Conservation (phyloP, 30 jellyfish, hydroid and myxozoan genomes). For the Phacellophora camtschatica region DNA sequence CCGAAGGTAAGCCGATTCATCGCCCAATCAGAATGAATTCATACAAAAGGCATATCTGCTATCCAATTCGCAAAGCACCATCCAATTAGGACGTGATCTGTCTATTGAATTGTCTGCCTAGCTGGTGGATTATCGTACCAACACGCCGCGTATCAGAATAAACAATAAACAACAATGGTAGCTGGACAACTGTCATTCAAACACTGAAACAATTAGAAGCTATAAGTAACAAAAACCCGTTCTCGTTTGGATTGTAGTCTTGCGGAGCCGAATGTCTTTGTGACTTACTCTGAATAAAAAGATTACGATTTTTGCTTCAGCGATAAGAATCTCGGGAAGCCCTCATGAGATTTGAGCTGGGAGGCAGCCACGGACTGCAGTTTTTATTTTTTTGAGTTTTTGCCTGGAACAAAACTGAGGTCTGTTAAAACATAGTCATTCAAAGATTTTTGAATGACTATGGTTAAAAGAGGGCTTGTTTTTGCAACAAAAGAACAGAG, state of each 20-base stretch:
- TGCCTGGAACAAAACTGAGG: too few species aligned
- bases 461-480: too few species aligned
- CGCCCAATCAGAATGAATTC: background rate
- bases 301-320: background rate
- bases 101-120: conserved; percentile 36
- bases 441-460: too few species aligned
- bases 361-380: background rate
- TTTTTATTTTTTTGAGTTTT: too few species aligned
- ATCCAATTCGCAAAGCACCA: conserved; percentile 29
- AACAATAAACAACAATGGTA: conserved; percentile 36
- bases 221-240: conserved; percentile 18
- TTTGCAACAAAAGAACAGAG: too few species aligned
- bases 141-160: conserved; percentile 52
- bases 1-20: too few species aligned
- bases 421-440: too few species aligned
- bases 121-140: conserved; percentile 45
- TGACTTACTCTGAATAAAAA: background rate
- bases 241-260: conserved; percentile 6
- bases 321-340: background rate
- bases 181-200: conserved; percentile 16
- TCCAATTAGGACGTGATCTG: conserved; percentile 60
- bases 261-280: conserved; percentile 13
- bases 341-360: background rate
- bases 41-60: too few species aligned
- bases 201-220: too few species aligned